These are phyloP conservation scores for Lithodes maja DNA, from an alignment of 2,888 invertebrate genomes.

Conservation along the genomic window DNA sequence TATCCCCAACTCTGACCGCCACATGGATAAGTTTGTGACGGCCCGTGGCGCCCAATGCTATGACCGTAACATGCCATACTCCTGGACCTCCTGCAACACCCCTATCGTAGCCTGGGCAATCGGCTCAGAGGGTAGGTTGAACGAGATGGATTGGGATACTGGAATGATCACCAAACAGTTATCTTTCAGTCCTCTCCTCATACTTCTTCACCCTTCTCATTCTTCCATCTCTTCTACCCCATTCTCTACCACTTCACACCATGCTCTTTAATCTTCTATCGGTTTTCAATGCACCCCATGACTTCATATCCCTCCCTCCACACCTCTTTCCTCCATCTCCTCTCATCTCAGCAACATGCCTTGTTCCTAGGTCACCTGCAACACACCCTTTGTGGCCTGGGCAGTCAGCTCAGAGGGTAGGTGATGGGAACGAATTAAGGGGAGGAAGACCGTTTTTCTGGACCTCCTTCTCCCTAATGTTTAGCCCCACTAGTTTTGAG, in stretches of 20 bases:
- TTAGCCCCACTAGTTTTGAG: too few species aligned
- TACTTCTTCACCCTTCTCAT: neutral
- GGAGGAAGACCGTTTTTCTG: too few species aligned
- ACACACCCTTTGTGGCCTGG: conserved; percentile 89
- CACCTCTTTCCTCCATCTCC: too few species aligned
- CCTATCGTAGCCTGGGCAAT: conserved; percentile 90
- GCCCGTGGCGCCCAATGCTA: conserved; percentile 76
- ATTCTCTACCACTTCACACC: neutral
- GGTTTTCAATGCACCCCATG: neutral
- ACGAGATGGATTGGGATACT: neutral
- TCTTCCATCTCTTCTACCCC: neutral
- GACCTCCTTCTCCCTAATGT: too few species aligned
- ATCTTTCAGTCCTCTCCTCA: neutral
- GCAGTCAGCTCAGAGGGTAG: conserved; percentile 81
- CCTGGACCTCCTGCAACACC: conserved; percentile 82
- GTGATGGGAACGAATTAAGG: too few species aligned
- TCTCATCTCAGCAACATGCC: conserved; percentile 83
- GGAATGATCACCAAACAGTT: neutral
- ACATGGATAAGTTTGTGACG: conserved; percentile 59
- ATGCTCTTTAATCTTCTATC: neutral
- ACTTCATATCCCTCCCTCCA: neutral
- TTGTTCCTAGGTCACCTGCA: conserved; percentile 81
- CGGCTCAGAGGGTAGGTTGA: conserved; percentile 76
- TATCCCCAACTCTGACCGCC: conserved; percentile 53
- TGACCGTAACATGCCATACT: conserved; percentile 84